Percentiles rank a stretch among this genome's conserved stretches.
Conservation (phyloP, 2,113 vertebrate genomes). For the Neotragus moschatus region DNA sequence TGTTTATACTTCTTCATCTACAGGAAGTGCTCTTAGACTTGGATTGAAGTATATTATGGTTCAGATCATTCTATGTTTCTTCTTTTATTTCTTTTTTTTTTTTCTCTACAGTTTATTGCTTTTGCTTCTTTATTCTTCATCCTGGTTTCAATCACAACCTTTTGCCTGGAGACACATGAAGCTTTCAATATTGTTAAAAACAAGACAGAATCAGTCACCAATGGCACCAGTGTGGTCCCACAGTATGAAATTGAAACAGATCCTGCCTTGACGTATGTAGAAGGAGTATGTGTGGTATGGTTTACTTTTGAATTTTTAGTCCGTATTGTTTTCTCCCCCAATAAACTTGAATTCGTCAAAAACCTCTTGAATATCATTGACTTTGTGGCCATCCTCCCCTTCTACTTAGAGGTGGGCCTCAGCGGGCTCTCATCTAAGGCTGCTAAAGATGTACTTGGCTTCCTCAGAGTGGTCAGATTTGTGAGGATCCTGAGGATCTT, state of each 20-base stretch:
- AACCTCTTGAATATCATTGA: slow-evolving; percentile 98
- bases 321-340: slow-evolving; percentile 94
- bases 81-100: slow-evolving; percentile 60
- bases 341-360: slow-evolving; percentile 97
- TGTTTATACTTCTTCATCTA: neutral
- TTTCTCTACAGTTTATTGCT: slow-evolving; percentile 91
- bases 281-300: slow-evolving; percentile 98
- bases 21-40: neutral
- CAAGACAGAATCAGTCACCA: slow-evolving; percentile 89
- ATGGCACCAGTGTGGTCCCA: slow-evolving; percentile 84
- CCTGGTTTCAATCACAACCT: slow-evolving; percentile 98
- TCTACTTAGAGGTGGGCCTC: slow-evolving; percentile 96
- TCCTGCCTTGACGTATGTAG: slow-evolving; percentile 94
- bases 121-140: slow-evolving; percentile 99
- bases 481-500: slow-evolving; percentile 98
- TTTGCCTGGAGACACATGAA: slow-evolving; percentile 98
- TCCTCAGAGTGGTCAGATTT: slow-evolving; percentile 97
- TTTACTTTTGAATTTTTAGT: slow-evolving; percentile 99
- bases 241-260: slow-evolving; percentile 96
- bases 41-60: neutral
- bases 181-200: slow-evolving; percentile 98
- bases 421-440: slow-evolving; percentile 98
- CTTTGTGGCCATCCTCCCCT: slow-evolving; percentile 97
- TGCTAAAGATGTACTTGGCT: slow-evolving; percentile 96
- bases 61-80: slow-evolving; percentile 15